A percentile compares a stretch with the other conserved stretches of the same genome.
phyloP scores from a whole-genome alignment of 2,113 vertebrate genomes.

The Leptosomus discolor region DNA sequence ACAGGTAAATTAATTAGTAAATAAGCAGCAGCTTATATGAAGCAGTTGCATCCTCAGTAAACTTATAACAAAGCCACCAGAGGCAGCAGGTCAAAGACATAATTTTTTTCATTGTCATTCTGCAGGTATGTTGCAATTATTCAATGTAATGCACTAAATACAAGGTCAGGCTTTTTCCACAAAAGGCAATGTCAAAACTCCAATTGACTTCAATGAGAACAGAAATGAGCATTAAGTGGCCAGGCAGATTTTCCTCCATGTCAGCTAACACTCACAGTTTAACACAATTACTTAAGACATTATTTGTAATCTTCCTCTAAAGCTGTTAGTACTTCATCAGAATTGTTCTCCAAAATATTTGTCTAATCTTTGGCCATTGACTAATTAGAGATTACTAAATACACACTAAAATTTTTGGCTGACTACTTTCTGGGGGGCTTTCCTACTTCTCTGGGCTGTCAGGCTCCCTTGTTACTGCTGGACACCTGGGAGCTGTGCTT shows the following conservation, averaged over 20 bases:
- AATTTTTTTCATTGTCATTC: conserved; percentile 41
- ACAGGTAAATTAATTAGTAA: conserved; percentile 58
- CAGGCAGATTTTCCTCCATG: background rate
- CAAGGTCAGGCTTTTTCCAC: background rate
- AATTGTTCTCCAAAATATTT: background rate
- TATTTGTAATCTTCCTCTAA: background rate
- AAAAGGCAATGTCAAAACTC: background rate
- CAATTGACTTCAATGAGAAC: background rate
- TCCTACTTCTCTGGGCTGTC: background rate
- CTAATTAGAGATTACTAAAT: background rate
- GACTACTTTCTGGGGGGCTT: accelerated
- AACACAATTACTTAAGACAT: background rate
- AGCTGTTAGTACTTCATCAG: background rate
- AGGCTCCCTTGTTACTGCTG: background rate
- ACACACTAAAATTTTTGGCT: background rate
- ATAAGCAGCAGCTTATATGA: conserved; percentile 19
- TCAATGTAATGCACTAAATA: conserved; percentile 11
- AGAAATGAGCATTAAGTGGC: background rate
- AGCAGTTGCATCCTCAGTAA: conserved; percentile 23
- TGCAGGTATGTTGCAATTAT: conserved; percentile 21
- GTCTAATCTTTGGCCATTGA: background rate
- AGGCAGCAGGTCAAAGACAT: conserved; percentile 37
- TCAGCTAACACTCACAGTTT: background rate
- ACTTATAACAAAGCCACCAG: conserved; percentile 31
- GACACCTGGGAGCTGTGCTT: background rate